phyloP scores from a whole-genome alignment of 2,797 vertebrate genomes.

The Sebastes umbrosus region DNA sequence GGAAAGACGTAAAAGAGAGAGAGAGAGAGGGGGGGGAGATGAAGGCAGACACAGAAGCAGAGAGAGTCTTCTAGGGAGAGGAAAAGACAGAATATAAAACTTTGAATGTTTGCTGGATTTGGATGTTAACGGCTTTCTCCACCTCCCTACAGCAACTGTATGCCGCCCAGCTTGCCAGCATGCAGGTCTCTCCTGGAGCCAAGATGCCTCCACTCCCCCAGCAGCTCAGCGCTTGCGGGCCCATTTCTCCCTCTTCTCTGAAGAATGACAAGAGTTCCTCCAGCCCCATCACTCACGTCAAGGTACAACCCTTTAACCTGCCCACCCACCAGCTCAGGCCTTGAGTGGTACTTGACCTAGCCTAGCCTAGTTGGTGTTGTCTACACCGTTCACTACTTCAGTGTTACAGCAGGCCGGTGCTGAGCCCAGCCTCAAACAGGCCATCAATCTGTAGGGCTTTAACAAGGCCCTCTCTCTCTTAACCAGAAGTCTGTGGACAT shows the following conservation, averaged over 20 bases:
- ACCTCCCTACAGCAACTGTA: constrained; percentile 94
- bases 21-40: constrained; percentile 53
- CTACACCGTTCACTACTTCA: constrained; percentile 36
- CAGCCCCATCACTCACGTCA: constrained; percentile 96
- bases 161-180: constrained; percentile 98
- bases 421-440: constrained; percentile 55
- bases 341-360: constrained; percentile 73
- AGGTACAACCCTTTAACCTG: constrained; percentile 84
- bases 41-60: constrained; percentile 69
- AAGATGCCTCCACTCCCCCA: constrained; percentile 98
- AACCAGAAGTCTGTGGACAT: constrained; percentile 80
- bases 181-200: constrained; percentile 99
- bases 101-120: constrained; percentile 82
- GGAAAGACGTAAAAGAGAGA: constrained; percentile 70
- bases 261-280: constrained; percentile 99
- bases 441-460: constrained; percentile 80
- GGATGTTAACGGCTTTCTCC: constrained; percentile 80
- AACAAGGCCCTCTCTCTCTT: constrained; percentile 74
- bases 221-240: constrained; percentile 89
- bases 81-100: constrained; percentile 79
- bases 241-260: constrained; percentile 95
- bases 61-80: constrained; percentile 67
- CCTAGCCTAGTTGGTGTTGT: constrained; percentile 40
- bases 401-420: constrained; percentile 31
- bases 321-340: constrained; percentile 24